Evolutionary conservation across 2,888 invertebrate species (phyloP), one percentile per base, ranked within the genome.

Genomic region (Morpho helenor): DNA sequence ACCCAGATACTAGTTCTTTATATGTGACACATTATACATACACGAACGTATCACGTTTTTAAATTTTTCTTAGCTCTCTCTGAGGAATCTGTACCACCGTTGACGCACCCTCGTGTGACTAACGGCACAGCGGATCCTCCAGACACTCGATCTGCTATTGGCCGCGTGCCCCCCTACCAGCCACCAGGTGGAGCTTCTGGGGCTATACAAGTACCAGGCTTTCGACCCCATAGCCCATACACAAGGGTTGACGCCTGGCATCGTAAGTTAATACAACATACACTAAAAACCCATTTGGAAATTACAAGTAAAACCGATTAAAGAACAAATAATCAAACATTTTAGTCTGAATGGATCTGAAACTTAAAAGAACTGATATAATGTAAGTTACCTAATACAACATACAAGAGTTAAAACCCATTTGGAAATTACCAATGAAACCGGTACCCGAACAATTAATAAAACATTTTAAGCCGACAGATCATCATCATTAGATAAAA

Each of bases 121-220:
- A 90, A 89, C 65, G 77, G 72, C 44, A 80, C 84, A 7, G 79
- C 69, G 42, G 84, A 84, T 54, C 72, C 77, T 8, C 80, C 85
- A 8, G 88, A 87, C 70, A 78, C 79, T 23, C 78, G 87, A 44
- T 88, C 85, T 8, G 82, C 81, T 40, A 69, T 82, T 47, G 87
- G 87, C 60, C 81, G 85, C 42, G 90, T 91, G 56, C 84, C 90
- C 2, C 90, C 91, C 1, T 87, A 90, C 68, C 92, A 92, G 69
- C 91, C 73, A 79, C 92, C 70, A 83, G 91, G 64, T 40, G 93
- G 68, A 75, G 92, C 64, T 76, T 85, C 65, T 78, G 91, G 65
- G 71, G 82, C 63, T 72, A 82, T 70, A 80, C 91, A 65, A 64
- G 77, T 60, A 66, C 87, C 71, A 9, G 76, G 86, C 43, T 86